These are phyloP conservation scores for Gymnodraco acuticeps DNA, from an alignment of 2,797 vertebrate species.

Conservation along the genomic window DNA sequence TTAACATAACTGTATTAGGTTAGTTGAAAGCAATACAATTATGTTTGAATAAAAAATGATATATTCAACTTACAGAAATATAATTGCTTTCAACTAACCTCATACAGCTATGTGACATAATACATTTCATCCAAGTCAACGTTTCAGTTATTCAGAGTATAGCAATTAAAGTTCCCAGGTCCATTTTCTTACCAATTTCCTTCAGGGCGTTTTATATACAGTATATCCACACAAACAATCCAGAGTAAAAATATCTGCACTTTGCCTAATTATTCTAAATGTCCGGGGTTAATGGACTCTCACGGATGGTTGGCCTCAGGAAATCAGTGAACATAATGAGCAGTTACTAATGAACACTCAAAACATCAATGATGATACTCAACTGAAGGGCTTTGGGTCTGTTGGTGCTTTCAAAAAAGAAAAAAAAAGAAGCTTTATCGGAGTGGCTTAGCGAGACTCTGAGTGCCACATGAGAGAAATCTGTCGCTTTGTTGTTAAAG, in stretches of 20 bases:
- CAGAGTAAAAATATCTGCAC: slow-evolving; percentile 40
- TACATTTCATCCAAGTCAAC: too few species aligned
- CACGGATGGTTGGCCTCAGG: slow-evolving; percentile 61
- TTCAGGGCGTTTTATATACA: slow-evolving; percentile 21
- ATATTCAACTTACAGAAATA: too few species aligned
- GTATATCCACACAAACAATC: slow-evolving; percentile 46
- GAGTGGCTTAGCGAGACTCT: slow-evolving; percentile 6
- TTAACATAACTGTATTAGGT: too few species aligned
- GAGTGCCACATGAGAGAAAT: slow-evolving; percentile 20
- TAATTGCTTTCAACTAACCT: too few species aligned
- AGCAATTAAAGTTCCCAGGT: slow-evolving; percentile 18
- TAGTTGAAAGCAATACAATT: too few species aligned
- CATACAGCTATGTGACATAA: too few species aligned
- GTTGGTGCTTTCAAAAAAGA: neutral
- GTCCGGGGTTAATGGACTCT: slow-evolving; percentile 78
- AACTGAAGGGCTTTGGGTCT: slow-evolving; percentile 49
- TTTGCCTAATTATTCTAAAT: slow-evolving; percentile 75
- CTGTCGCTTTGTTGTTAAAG: slow-evolving; percentile 37
- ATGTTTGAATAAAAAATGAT: too few species aligned
- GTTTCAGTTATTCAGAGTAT: too few species aligned
- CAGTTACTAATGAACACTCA: slow-evolving; percentile 81
- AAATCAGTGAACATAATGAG: slow-evolving; percentile 84
- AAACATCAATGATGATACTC: slow-evolving; percentile 77
- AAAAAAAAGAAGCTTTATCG: neutral
- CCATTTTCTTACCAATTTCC: slow-evolving; percentile 40